A percentile compares a stretch with the other conserved stretches of the same genome.
phyloP scores from a whole-genome alignment of 1,140 invertebrate genomes.

The Theocolax elegans region DNA sequence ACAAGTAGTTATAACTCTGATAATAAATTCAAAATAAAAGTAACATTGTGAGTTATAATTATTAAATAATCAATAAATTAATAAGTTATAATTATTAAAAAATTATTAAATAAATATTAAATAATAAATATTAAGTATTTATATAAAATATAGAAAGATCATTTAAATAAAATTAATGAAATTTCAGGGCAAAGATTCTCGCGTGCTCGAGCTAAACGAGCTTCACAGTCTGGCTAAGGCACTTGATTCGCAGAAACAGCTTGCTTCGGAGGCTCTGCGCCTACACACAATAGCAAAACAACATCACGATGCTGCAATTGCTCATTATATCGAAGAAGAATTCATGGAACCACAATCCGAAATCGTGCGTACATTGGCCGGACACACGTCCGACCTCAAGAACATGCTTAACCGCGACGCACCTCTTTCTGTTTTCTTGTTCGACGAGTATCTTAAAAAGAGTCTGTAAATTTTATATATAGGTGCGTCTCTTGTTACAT shows the following conservation, averaged over 20 bases:
- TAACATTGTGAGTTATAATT: no score
- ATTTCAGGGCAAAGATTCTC: slow-evolving; percentile 52
- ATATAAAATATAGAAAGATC: no score
- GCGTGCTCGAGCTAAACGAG: slow-evolving; percentile 68
- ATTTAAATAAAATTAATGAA: no score
- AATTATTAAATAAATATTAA: no score
- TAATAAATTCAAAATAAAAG: no score
- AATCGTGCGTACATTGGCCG: slow-evolving; percentile 75
- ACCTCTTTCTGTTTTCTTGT: slow-evolving; percentile 76
- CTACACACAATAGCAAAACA: slow-evolving; percentile 68
- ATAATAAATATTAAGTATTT: no score
- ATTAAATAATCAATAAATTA: no score
- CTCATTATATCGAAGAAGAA: slow-evolving; percentile 79
- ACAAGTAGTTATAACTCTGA: no score
- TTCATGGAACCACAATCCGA: slow-evolving; percentile 77
- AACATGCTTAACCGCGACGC: slow-evolving; percentile 73
- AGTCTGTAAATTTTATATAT: slow-evolving; percentile 46
- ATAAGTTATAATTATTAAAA: no score
- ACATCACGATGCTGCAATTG: slow-evolving; percentile 64
- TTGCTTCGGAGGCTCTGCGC: slow-evolving; percentile 75
- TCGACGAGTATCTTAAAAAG: slow-evolving; percentile 82
- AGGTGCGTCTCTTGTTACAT: neutral
- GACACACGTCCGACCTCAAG: slow-evolving; percentile 78
- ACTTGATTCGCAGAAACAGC: slow-evolving; percentile 78
- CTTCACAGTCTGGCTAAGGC: slow-evolving; percentile 78